phyloP scores from a whole-genome alignment of 2,888 invertebrate species.

The Meliscaeva auricollis region DNA sequence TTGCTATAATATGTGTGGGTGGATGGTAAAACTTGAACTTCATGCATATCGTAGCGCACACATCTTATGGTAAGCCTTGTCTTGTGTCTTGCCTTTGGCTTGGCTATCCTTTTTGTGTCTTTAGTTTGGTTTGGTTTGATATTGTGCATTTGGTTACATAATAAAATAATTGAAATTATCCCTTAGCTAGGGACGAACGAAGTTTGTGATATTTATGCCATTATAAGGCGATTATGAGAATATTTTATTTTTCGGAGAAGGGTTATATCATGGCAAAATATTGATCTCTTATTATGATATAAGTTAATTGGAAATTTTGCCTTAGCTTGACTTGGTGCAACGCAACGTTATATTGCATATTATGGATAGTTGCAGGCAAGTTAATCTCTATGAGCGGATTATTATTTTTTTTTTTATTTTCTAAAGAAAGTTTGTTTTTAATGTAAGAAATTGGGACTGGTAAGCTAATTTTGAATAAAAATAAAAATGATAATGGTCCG shows the following conservation, averaged over 20 bases:
- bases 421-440: not conserved
- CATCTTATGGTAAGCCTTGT: not conserved
- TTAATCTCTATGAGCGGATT: not conserved
- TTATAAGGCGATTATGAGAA: slow-evolving; percentile 35
- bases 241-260: not conserved
- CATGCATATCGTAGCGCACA: not conserved
- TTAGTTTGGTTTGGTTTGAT: not conserved
- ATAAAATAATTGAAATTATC: slow-evolving; percentile 45
- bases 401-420: not conserved
- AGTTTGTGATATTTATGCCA: slow-evolving; percentile 23
- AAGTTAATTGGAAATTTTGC: slow-evolving; percentile 31
- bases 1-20: not conserved
- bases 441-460: too few relatives aligned
- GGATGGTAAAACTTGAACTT: slow-evolving; percentile 28
- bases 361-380: not conserved
- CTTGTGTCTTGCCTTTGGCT: not conserved
- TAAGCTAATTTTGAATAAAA: too few relatives aligned
- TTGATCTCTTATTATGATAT: slow-evolving; percentile 17
- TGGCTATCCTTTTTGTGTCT: not conserved
- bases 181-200: slow-evolving; percentile 7
- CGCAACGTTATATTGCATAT: not conserved
- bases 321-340: not conserved
- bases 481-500: too few relatives aligned
- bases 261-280: not conserved
- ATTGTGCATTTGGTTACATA: slow-evolving; percentile 36